These are phyloP conservation scores for Ceraclea dissimilis DNA, from an alignment of 2,888 invertebrate genomes.

Conservation along the genomic window DNA sequence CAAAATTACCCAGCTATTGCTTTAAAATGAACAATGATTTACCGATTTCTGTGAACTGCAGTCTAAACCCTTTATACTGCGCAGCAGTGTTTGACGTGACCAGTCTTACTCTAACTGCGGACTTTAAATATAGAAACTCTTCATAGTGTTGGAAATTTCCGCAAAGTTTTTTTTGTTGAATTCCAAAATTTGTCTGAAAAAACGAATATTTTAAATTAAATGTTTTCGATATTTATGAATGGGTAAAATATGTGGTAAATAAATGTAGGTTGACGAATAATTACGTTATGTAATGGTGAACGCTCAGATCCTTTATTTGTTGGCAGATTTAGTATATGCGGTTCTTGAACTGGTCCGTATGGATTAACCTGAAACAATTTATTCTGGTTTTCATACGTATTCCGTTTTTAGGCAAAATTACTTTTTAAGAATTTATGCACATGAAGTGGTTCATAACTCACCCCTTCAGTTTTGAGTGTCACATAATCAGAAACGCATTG, in stretches of 20 bases:
- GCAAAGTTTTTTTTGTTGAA: background rate
- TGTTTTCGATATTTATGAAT: too few relatives aligned
- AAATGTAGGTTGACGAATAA: too few relatives aligned
- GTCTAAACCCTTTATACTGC: constrained; percentile 55
- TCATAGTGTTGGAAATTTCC: background rate
- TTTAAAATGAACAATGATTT: too few relatives aligned
- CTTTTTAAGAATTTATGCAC: background rate
- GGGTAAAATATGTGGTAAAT: too few relatives aligned
- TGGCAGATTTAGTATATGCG: too few relatives aligned
- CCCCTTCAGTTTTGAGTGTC: background rate
- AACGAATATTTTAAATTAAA: too few relatives aligned
- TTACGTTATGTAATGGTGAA: too few relatives aligned
- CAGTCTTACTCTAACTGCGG: constrained; percentile 44
- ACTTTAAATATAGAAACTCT: constrained; percentile 37
- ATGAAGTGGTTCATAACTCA: background rate
- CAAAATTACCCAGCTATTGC: too few relatives aligned
- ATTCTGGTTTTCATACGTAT: too few relatives aligned
- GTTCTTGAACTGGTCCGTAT: too few relatives aligned
- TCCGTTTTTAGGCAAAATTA: background rate
- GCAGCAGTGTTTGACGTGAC: constrained; percentile 29
- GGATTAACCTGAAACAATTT: too few relatives aligned
- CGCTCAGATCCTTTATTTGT: too few relatives aligned
- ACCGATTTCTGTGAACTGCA: constrained; percentile 52
- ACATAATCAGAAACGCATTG: background rate
- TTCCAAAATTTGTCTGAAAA: background rate